Percentiles rank a stretch among this genome's conserved stretches.
Conservation (phyloP, 2,113 vertebrate species). For the Mustelus asterias region DNA sequence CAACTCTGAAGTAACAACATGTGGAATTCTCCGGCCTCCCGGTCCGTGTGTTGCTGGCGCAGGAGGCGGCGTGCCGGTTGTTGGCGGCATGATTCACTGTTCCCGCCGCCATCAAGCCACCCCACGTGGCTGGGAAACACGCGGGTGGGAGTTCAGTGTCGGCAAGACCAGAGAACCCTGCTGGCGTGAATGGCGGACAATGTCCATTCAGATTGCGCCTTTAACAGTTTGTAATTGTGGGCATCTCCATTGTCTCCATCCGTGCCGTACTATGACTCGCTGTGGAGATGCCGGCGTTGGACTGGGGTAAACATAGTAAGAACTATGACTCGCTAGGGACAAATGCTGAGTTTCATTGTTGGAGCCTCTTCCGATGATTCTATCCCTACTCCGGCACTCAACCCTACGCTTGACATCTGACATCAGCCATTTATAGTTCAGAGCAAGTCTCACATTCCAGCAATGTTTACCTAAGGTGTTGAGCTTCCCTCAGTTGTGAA, state of each 20-base stretch:
- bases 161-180: too few species aligned
- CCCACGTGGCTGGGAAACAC: too few species aligned
- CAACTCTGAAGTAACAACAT: background rate
- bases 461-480: background rate
- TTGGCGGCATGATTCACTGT: too few species aligned
- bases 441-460: background rate
- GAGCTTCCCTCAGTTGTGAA: background rate
- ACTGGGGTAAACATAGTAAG: too few species aligned
- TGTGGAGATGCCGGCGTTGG: too few species aligned
- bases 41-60: too few species aligned
- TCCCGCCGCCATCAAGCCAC: too few species aligned
- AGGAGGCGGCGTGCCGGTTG: too few species aligned
- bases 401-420: background rate
- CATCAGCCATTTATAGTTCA: background rate
- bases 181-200: background rate
- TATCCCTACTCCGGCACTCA: background rate
- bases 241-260: background rate
- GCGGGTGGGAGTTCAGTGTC: too few species aligned
- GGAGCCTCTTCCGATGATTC: background rate
- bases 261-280: background rate
- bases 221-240: background rate
- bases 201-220: background rate
- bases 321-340: background rate
- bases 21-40: too few species aligned
- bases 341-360: background rate